These are phyloP conservation scores for Drosophila ogumai DNA, from an alignment of 1,140 invertebrate species.

Conservation along the genomic window DNA sequence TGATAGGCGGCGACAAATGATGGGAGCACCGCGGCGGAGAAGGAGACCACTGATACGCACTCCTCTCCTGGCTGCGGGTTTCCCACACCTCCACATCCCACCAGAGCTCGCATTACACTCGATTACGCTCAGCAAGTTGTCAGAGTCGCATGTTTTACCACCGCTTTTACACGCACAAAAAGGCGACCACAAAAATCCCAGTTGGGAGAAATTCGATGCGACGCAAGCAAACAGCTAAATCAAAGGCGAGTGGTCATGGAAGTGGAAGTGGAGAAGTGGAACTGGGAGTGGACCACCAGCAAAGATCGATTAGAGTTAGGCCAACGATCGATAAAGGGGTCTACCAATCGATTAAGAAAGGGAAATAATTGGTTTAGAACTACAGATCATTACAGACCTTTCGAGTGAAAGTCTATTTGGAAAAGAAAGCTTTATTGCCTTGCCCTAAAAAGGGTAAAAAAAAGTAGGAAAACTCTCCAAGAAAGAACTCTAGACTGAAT, in stretches of 20 bases:
- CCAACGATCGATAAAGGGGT: conserved; percentile 25
- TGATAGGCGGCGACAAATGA: conserved; percentile 50
- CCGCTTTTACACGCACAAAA: conserved; percentile 71
- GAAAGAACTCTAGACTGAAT: too few relatives aligned
- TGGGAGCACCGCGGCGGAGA: conserved; percentile 13
- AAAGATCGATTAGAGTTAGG: conserved; percentile 22
- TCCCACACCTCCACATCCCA: conserved; percentile 30
- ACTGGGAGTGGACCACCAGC: conserved; percentile 50
- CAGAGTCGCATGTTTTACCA: conserved; percentile 65
- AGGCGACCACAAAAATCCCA: conserved; percentile 49
- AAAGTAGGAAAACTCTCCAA: background rate
- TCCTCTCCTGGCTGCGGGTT: conserved; percentile 8
- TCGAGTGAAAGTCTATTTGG: conserved; percentile 6
- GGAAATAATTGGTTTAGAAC: background rate
- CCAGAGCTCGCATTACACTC: conserved; percentile 35
- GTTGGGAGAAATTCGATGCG: conserved; percentile 70
- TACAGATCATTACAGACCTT: background rate
- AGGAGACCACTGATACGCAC: conserved; percentile 1
- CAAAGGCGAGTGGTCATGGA: background rate
- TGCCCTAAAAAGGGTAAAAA: background rate
- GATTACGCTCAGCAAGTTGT: conserved; percentile 43
- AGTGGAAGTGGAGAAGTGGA: conserved; percentile 4
- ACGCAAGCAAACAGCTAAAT: conserved; percentile 29
- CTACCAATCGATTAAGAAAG: background rate
- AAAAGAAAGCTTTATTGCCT: conserved; percentile 1